Base-by-base conservation (phyloP, 2,888 invertebrate species). In the Leptarthrus brevirostris region DNA sequence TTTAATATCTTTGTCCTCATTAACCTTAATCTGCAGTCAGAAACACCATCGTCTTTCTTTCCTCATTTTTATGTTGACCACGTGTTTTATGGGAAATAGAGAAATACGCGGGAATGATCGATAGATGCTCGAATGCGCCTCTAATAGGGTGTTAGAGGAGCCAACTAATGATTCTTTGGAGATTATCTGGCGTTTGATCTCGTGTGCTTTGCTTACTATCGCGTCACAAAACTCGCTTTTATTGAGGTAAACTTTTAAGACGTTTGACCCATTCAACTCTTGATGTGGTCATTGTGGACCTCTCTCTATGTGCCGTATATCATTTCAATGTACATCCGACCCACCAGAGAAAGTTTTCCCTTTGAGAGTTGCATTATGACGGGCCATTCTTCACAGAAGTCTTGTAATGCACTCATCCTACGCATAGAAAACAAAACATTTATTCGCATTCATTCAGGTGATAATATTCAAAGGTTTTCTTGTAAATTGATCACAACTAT, bases 291-390 rank as follows among this genome's bases (percentile, higher is more conserved):
- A 18, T 36, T 20, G 2, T 36, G 58, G 2, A 1, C 34, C 34
- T 8, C 58, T 14, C 34, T 8, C 58, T 14, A 16, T n/a, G 40
- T 12, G 20, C n/a, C 34, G 58, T 36, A 58, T 58, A 58, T 58
- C 58, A 40, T 58, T 58, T 58, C 36, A 2, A 5, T 1, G 36
- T 2, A 3, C 58, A 58, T 18, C 20, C 58, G 20, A 10, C 36
- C 58, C 34, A 58, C 58, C 20, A 36, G 58, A 58, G 58, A 58
- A 58, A 58, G 58, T 58, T 58, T n/a, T 58, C 18, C 20, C 40
- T 8, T 34, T 54, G 14, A 34, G 5, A 20, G 36, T 12, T 58
- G 58, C 58, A 36, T 58, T 22, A 3, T 36, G 20, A 12, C 12
- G 8, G 12, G n/a, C 12, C n/a, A 40, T 40, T 40, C 40, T 40